Evolutionary conservation across 2,113 vertebrate species (phyloP), one percentile per base, ranked within the genome.

Genomic region (Pagrus major): DNA sequence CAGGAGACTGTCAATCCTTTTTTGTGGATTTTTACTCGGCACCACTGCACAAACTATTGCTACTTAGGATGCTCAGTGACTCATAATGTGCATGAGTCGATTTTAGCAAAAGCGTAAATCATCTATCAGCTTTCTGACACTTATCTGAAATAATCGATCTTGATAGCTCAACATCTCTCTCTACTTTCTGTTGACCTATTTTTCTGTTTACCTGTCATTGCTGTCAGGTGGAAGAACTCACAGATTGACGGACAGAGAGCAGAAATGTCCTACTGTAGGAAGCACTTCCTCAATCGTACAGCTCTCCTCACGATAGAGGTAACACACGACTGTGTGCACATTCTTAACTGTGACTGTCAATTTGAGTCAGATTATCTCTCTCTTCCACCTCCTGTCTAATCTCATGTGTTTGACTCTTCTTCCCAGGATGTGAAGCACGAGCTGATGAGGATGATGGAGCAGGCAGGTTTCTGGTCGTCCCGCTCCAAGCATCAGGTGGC

Each of bases 241-340:
- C 92, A 89, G 63, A 85, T 84, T 8, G 97, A 98, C 33, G 96
- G 97, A 0, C 95, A 79, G 56, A 95, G 94, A 87, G 85, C 94
- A 63, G 98, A 99, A 91, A 94, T 96, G 85, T 87, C 89, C 2
- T 99, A 96, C 0, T 99, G 98, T 78, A 95, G 96, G 88, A 96
- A 94, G 69, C 93, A 98, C 90, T 99, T 99, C 79, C 95, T 99
- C 25, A 99, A 95, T 35, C 96, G 96, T 47, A 98, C 97, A 0
- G 95, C 98, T 39, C 94, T 99, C 9, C 89, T 98, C 66, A 99
- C 97, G 46, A 95, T 99, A 54, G 96, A 99, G 97, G 97, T 99
- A 92, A 83, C n/a, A 23, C 33, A 21, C 21, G 39, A 21, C 52
- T 51, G n/a, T n/a, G 5, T 0, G 0, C 29, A 47, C 33, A n/a